Evolutionary conservation across 2,797 vertebrate species (phyloP).

Genomic region (Poeciliopsis infans): DNA sequence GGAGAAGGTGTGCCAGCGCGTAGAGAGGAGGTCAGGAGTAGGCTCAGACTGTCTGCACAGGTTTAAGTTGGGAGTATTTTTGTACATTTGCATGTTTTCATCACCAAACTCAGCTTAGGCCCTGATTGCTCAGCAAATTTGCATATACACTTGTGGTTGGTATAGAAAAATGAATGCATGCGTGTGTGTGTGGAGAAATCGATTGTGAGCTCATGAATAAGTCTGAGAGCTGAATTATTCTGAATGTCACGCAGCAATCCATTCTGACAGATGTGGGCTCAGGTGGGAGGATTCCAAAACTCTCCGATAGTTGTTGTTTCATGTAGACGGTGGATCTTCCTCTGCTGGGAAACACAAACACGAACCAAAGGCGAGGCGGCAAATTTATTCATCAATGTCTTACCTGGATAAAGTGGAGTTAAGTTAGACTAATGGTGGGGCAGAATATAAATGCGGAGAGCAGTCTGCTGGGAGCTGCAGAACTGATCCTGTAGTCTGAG

Average conservation of each 20-base stretch:
- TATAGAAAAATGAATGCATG: background rate
- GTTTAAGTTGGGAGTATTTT: background rate
- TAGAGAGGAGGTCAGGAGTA: constrained; percentile 10
- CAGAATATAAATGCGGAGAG: constrained; percentile 53
- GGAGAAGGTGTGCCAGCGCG: constrained; percentile 7
- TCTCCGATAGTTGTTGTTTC: background rate
- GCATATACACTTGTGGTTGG: constrained; percentile 2
- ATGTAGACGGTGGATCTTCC: constrained; percentile 11
- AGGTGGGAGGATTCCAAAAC: background rate
- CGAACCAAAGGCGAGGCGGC: constrained; percentile 32
- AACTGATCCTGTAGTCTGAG: constrained; percentile 50
- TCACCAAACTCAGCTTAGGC: constrained; percentile 37
- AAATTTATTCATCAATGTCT: constrained; percentile 64
- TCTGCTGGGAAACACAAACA: constrained; percentile 36
- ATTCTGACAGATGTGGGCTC: constrained; percentile 6
- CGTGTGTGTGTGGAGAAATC: background rate
- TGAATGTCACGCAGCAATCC: constrained; percentile 35
- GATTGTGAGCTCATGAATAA: constrained; percentile 17
- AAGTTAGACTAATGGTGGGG: constrained; percentile 66
- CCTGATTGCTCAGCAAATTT: constrained; percentile 20
- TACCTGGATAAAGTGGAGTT: constrained; percentile 62
- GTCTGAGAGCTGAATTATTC: constrained; percentile 38
- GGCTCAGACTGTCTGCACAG: background rate
- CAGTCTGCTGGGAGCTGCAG: constrained; percentile 48
- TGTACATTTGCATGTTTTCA: background rate